Percentiles rank a stretch among this genome's conserved stretches.
These are phyloP conservation scores for Scolopax mira DNA, from an alignment of 2,113 vertebrate species.

Conservation along the genomic window DNA sequence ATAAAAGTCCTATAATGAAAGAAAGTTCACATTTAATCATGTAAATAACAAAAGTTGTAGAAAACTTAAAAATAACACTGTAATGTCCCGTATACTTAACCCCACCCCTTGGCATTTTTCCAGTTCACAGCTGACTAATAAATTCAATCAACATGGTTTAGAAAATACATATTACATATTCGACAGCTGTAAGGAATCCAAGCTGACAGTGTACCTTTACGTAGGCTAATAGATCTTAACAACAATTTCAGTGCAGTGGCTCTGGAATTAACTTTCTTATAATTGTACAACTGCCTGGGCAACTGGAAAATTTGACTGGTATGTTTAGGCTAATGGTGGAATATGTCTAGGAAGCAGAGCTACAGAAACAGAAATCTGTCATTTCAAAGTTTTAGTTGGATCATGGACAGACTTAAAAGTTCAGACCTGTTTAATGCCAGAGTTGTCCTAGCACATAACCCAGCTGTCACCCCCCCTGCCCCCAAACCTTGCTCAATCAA, in stretches of 20 bases:
- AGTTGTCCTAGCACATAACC: neutral
- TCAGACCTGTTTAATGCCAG: neutral
- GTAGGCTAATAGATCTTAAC: neutral
- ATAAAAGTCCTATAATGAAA: neutral
- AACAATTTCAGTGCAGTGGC: neutral
- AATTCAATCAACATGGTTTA: neutral
- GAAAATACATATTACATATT: neutral
- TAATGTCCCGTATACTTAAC: neutral
- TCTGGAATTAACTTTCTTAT: slow-evolving; percentile 9
- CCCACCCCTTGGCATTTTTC: neutral
- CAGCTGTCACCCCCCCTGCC: neutral
- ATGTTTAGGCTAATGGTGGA: neutral
- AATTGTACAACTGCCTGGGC: neutral
- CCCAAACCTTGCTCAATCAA: neutral
- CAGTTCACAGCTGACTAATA: neutral
- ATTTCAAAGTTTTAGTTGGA: slow-evolving; percentile 6
- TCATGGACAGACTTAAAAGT: neutral
- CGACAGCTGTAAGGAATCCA: neutral
- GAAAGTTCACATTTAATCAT: neutral
- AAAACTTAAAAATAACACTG: neutral
- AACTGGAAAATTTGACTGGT: slow-evolving; percentile 3
- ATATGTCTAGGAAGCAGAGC: neutral
- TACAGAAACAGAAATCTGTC: neutral
- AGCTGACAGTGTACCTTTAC: neutral
- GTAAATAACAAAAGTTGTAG: neutral